Conservation (phyloP, 37 sponge, comb jelly and placozoan genomes). For the Halisarca cf. caerulea region DNA sequence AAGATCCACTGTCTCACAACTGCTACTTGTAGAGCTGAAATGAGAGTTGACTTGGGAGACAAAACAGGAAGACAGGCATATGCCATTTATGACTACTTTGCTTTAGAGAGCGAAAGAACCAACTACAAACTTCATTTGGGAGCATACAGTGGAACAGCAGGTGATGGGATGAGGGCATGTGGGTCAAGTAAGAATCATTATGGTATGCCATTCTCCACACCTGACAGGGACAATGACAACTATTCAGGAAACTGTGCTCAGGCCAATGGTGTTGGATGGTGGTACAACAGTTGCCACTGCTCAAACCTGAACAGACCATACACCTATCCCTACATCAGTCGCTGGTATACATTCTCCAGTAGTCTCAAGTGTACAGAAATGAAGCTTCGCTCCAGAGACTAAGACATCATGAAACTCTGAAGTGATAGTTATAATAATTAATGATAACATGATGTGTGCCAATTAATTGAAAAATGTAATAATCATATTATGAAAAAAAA, state of each 20-base stretch:
- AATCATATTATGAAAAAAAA: too few relatives aligned
- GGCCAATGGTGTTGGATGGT: not conserved
- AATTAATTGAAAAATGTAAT: too few relatives aligned
- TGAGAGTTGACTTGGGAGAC: not conserved
- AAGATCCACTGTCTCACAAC: constrained; percentile 25
- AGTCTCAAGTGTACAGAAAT: not conserved
- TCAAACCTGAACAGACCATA: constrained; percentile 6
- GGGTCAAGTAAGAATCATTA: not conserved
- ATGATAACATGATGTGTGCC: too few relatives aligned
- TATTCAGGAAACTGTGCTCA: constrained; percentile 26
- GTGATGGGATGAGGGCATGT: not conserved
- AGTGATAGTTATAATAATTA: too few relatives aligned
- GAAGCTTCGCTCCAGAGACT: constrained; percentile 23
- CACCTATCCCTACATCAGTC: not conserved
- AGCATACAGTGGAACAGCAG: constrained; percentile 13
- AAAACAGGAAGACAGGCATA: not conserved
- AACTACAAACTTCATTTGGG: not conserved
- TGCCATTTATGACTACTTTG: constrained; percentile 1
- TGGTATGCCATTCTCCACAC: not conserved
- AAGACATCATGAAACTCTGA: not conserved
- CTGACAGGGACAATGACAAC: constrained; percentile 22
- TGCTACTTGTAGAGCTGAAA: not conserved
- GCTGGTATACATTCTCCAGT: not conserved
- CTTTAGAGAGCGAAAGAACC: not conserved
- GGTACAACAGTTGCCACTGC: not conserved